A percentile compares a stretch with the other conserved stretches of the same genome.
Conservation (phyloP, 2,113 vertebrate genomes). For the Microtus montanus region DNA sequence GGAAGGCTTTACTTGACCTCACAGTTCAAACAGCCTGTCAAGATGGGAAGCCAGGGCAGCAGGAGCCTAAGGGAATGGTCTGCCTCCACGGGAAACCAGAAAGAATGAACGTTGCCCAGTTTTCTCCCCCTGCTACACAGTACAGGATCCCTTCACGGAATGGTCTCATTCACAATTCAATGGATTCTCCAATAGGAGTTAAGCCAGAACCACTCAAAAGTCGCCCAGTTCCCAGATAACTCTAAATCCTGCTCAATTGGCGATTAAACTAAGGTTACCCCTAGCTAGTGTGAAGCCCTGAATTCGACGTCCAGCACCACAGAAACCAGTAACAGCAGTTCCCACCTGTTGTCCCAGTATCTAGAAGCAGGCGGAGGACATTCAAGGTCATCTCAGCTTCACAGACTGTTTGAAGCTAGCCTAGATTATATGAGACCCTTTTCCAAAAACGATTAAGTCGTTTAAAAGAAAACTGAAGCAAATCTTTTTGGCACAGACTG, state of each 20-base stretch:
- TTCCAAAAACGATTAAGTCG: neutral
- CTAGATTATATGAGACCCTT: neutral
- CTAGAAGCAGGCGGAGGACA: neutral
- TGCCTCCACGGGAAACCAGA: neutral
- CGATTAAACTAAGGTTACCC: neutral
- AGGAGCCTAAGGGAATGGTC: neutral
- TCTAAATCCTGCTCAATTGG: neutral
- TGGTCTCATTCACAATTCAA: neutral
- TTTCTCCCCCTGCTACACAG: neutral
- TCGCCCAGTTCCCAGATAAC: neutral
- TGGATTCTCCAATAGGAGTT: neutral
- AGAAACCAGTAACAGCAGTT: neutral
- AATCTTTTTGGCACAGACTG: neutral
- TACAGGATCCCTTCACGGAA: neutral
- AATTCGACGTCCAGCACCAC: neutral
- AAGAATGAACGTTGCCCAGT: rapidly evolving
- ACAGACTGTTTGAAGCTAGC: neutral
- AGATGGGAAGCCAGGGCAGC: neutral
- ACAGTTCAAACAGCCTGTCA: neutral
- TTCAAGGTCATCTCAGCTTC: neutral
- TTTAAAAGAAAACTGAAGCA: constrained; percentile 22
- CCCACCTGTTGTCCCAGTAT: too few relatives aligned
- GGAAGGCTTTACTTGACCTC: neutral
- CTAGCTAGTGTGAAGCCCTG: neutral
- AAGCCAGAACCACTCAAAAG: neutral